phyloP scores from a whole-genome alignment of 2,113 vertebrate genomes.

The Perca flavescens region DNA sequence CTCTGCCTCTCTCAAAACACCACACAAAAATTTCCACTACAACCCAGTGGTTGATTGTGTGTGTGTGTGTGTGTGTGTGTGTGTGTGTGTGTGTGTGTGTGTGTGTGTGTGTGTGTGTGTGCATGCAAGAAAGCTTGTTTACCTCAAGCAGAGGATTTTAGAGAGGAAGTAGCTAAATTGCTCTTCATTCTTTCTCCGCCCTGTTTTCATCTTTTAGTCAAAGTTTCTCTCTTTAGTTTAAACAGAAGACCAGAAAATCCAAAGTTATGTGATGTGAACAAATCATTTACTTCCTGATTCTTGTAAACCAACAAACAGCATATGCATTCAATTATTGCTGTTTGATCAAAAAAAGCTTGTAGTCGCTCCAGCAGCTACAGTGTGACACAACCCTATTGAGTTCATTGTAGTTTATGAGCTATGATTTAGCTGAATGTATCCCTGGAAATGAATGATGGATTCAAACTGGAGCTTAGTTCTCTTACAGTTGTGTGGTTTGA shows the following conservation, averaged over 20 bases:
- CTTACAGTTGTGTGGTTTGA: background rate
- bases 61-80: background rate
- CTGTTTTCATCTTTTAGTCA: background rate
- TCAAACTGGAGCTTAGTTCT: background rate
- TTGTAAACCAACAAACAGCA: background rate
- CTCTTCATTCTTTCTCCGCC: background rate
- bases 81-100: no score
- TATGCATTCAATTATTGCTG: background rate
- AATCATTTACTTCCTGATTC: background rate
- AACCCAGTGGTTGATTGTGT: background rate
- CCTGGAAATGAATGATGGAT: background rate
- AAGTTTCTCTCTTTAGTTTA: background rate
- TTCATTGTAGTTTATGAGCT: constrained; percentile 13
- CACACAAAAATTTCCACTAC: constrained; percentile 21
- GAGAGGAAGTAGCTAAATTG: constrained; percentile 11
- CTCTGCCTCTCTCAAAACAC: background rate
- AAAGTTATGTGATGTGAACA: background rate
- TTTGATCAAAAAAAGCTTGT: background rate
- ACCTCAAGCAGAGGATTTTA: background rate
- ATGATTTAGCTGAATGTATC: constrained; percentile 5
- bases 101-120: background rate
- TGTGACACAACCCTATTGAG: background rate
- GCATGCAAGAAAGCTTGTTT: background rate
- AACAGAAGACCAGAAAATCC: background rate
- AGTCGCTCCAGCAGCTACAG: background rate